A percentile compares a stretch with the other conserved stretches of the same genome.
These are phyloP conservation scores for Spisula subtruncata DNA, from an alignment of 2,888 invertebrate species.

Conservation along the genomic window DNA sequence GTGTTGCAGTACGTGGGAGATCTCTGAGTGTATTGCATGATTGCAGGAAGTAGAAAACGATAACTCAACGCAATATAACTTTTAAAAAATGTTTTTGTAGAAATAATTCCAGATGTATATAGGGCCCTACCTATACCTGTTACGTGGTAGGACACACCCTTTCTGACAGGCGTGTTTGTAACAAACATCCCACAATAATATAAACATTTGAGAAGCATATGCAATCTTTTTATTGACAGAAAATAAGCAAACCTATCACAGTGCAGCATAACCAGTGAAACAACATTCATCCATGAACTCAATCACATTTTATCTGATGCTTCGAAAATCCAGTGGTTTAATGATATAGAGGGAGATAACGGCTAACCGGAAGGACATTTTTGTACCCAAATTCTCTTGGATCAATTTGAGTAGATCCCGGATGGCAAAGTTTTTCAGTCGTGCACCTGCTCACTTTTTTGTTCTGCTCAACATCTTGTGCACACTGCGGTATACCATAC, in stretches of 20 bases:
- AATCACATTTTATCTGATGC: slow-evolving; percentile 3
- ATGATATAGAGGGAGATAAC: neutral
- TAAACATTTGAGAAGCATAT: neutral
- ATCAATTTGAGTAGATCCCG: neutral
- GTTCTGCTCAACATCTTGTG: too few species aligned
- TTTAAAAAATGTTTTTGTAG: neutral
- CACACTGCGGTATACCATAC: too few species aligned
- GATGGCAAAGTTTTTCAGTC: neutral
- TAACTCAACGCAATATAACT: too few species aligned
- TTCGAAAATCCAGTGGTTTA: neutral
- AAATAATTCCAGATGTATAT: too few species aligned
- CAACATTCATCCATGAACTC: too few species aligned
- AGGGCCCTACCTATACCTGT: too few species aligned
- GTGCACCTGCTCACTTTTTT: neutral
- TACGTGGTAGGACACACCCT: neutral
- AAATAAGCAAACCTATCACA: slow-evolving; percentile 2
- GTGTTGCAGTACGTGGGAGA: neutral
- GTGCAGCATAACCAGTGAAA: too few species aligned
- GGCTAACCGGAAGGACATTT: neutral
- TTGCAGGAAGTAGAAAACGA: neutral
- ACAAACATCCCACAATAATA: slow-evolving; percentile 2
- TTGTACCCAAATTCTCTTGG: neutral
- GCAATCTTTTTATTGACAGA: slow-evolving; percentile 1
- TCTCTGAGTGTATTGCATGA: neutral
- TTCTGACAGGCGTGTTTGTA: slow-evolving; percentile 19